Evolutionary conservation across 2,888 invertebrate species (phyloP), one percentile per base, ranked within the genome.

Genomic region (Drosophila prostipennis): DNA sequence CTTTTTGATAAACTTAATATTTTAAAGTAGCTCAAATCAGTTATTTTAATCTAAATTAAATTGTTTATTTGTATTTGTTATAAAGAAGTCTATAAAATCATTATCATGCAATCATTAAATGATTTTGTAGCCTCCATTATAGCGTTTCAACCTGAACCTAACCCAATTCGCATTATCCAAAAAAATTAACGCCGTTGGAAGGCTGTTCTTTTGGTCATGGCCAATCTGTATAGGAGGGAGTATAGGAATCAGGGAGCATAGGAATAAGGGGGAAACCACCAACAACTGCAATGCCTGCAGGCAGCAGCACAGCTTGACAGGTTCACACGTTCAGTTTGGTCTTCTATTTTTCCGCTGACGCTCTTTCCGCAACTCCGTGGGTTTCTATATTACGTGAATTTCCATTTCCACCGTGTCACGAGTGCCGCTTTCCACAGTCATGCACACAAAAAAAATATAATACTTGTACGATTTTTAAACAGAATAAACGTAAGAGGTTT

Each of bases 261-360:
- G n/a, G n/a, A n/a, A n/a, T n/a, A n/a, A n/a, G n/a, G n/a, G 8
- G 29, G 37, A 14, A 2, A 49, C 53, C 70, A 65, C 69, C 70
- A 58, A 74, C 77, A 85, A 71, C 34, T 82, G 82, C 82, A 85
- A 68, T 63, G 71, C 72, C 54, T 85, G 83, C 83, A 83, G 71
- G 65, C 53, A 63, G 68, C 53, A 60, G 71, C 71, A 72, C 84
- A 88, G 78, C 83, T 83, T 89, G 87, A 74, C 49, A 51, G 61
- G 74, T 87, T 87, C 87, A 71, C 87, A 87, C 89, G 85, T 55
- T 60, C 51, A 23, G 51, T 34, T 37, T 55, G 53, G 53, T 19
- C 34, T 51, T 55, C 55, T 70, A 39, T 63, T 74, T 69, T 63
- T 40, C 58, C 43, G 39, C 61, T 63, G 64, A 63, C 77, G 60